These are phyloP conservation scores for Neopelma chrysocephalum DNA, from an alignment of 2,797 vertebrate genomes.

Conservation along the genomic window DNA sequence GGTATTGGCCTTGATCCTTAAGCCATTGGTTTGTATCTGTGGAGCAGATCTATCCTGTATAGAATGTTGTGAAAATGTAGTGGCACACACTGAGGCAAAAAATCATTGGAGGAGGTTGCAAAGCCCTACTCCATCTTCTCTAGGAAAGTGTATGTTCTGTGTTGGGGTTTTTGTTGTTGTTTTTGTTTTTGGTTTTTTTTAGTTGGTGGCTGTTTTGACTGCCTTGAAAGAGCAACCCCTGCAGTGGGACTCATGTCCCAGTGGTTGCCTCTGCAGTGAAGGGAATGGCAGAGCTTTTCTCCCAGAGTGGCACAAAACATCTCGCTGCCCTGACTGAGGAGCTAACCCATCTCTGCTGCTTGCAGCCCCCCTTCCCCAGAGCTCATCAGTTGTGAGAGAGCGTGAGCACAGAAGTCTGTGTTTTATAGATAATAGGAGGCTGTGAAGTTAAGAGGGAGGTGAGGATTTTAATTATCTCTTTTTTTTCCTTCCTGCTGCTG, in stretches of 20 bases:
- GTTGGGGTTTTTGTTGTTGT: background rate
- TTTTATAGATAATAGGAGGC: slow-evolving; percentile 37
- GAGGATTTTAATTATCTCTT: slow-evolving; percentile 55
- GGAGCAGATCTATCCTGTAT: background rate
- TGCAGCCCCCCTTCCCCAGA: background rate
- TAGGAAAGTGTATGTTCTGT: background rate
- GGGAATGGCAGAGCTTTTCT: background rate
- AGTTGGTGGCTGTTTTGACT: background rate
- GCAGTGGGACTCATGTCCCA: fast-evolving
- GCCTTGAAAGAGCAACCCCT: background rate
- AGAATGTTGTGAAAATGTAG: background rate
- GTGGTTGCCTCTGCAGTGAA: background rate
- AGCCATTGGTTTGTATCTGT: background rate
- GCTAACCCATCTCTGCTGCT: background rate
- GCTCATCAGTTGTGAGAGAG: background rate
- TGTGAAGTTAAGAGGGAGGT: slow-evolving; percentile 22
- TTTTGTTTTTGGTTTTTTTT: background rate
- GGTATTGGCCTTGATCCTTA: background rate
- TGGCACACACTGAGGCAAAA: background rate
- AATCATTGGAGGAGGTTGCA: background rate
- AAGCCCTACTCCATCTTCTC: background rate
- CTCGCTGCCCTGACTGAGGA: background rate
- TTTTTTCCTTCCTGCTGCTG: background rate
- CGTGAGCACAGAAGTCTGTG: background rate
- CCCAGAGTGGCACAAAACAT: background rate